Conservation (phyloP, 2,113 vertebrate species). For the Pungitius pungitius region DNA sequence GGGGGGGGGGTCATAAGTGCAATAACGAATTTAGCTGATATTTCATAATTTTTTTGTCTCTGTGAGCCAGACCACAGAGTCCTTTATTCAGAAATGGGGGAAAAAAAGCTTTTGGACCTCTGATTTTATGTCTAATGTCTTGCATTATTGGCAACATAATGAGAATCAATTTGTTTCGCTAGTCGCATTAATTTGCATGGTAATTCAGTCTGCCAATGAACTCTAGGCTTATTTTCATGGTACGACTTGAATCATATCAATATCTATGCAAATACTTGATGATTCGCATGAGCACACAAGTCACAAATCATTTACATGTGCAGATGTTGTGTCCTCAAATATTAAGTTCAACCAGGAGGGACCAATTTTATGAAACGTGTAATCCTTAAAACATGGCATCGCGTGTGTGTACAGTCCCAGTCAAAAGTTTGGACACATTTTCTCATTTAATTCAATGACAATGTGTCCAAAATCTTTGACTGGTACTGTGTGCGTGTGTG, state of each 20-base stretch:
- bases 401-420: not conserved
- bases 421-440: too few species aligned
- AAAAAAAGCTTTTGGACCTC: not conserved
- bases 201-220: conserved; percentile 37
- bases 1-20: not conserved
- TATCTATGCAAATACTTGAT: conserved; percentile 47
- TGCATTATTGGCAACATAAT: not conserved
- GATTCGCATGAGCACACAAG: conserved; percentile 12
- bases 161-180: conserved; percentile 23
- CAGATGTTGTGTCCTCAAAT: conserved; percentile 6
- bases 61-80: not conserved
- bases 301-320: conserved; percentile 34
- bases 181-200: conserved; percentile 38
- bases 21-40: not conserved
- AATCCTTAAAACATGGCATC: not conserved
- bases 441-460: too few species aligned
- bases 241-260: conserved; percentile 25
- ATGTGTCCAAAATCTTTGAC: too few species aligned
- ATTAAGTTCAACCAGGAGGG: not conserved
- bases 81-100: not conserved
- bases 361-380: conserved; percentile 1
- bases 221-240: not conserved
- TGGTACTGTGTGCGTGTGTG: not conserved
- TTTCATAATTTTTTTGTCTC: not conserved
- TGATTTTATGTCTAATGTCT: conserved; percentile 1